These are phyloP conservation scores for Phoenicopterus ruber DNA, from an alignment of 2,113 vertebrate genomes.

Conservation along the genomic window DNA sequence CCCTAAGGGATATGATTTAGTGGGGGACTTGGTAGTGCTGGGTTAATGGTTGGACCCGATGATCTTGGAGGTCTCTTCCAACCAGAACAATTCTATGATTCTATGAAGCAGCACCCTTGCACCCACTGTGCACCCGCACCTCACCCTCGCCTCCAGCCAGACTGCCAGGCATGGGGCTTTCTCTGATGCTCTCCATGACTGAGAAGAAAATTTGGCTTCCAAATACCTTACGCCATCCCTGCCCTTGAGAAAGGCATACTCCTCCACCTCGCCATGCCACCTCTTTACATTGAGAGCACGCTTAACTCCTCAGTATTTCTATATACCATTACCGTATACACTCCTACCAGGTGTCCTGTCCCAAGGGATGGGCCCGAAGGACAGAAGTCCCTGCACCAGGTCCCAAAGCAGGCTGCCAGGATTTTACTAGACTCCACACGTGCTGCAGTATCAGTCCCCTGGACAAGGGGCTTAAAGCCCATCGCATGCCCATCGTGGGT, in stretches of 20 bases:
- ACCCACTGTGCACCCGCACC: rapidly evolving
- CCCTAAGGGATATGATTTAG: too few relatives aligned
- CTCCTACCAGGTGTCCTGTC: neutral
- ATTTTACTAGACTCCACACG: neutral
- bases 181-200: neutral
- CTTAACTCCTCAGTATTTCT: neutral
- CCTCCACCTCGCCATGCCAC: neutral
- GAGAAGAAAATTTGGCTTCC: neutral
- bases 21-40: too few relatives aligned
- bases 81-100: too few relatives aligned
- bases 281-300: neutral
- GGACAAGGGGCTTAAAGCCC: neutral
- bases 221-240: neutral
- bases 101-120: neutral
- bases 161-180: neutral
- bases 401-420: neutral
- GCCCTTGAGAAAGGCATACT: neutral
- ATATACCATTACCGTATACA: neutral
- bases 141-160: neutral
- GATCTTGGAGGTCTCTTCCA: too few relatives aligned
- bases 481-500: too few relatives aligned
- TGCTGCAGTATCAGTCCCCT: neutral
- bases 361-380: neutral
- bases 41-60: too few relatives aligned
- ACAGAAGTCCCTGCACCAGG: neutral